Evolutionary conservation across 1,140 invertebrate genomes (phyloP), one percentile per base, ranked within the genome.

Genomic region (Varroa destructor): DNA sequence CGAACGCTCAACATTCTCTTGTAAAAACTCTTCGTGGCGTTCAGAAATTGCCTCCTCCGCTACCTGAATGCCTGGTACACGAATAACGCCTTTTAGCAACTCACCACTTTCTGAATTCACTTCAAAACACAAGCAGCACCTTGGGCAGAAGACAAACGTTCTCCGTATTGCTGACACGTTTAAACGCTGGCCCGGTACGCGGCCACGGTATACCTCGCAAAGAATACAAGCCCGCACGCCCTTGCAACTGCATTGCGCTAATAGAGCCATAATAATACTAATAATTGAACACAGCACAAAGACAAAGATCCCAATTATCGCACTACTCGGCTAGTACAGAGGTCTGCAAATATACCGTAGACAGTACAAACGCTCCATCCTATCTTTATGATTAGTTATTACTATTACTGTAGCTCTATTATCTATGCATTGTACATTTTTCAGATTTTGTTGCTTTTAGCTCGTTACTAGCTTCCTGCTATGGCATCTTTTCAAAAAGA

Each of bases 161-260:
- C 77, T 1, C 84, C 84, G 58, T 74, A 71, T 78, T 91, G 89
- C 73, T 86, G 76, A 1, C 85, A 85, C 81, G 91, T 88, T 40
- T 81, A 74, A 75, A 83, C 80, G 73, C 83, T 83, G 46, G 82
- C 79, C 73, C 85, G 76, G 1, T 80, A 75, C 75, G 87, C 81
- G 87, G 86, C 88, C 0, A 88, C 89, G 72, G 82, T 86, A 80
- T 40, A 83, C 79, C 82, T 93, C 90, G 81, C 92, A 96, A 74
- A 88, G 78, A 46, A 92, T 81, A 81, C 92, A 95, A 10, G 89
- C 89, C 74, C 91, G 83, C 74, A 89, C 88, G 10, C 91, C 91
- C 84, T 95, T 96, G 78, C 92, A 96, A 37, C 90, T 91, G 81
- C 92, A 96, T 46, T 70, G 37, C 14, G 8, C 61, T 67, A 14